phyloP scores from a whole-genome alignment of 2,797 vertebrate species.

The Coccyzus lansbergi region DNA sequence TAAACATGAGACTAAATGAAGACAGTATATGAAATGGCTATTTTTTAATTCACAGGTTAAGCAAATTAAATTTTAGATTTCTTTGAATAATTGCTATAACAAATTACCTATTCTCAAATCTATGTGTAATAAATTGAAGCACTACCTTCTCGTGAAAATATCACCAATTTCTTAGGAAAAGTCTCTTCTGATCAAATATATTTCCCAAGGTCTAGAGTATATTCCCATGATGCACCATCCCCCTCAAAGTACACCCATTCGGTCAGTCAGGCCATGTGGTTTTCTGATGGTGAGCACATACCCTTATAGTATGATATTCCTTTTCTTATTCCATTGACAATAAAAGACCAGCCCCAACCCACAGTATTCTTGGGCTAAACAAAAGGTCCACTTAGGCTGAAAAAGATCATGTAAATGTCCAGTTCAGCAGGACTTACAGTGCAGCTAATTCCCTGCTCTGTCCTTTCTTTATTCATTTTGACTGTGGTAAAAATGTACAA shows the following conservation, averaged over 20 bases:
- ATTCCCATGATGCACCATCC: background rate
- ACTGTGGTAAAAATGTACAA: background rate
- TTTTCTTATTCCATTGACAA: background rate
- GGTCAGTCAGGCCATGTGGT: accelerated
- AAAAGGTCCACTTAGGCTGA: background rate
- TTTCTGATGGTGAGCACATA: background rate
- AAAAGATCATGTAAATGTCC: background rate
- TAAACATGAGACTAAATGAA: background rate
- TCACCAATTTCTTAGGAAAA: background rate
- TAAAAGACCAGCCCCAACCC: too few species aligned
- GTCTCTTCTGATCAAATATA: background rate
- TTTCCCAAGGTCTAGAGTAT: background rate
- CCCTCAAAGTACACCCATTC: too few species aligned
- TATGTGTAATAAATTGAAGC: background rate
- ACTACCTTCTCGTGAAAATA: background rate
- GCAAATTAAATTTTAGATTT: background rate
- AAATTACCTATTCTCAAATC: background rate
- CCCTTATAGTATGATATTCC: background rate
- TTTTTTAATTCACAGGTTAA: background rate
- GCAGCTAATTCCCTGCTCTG: background rate
- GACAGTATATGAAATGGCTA: background rate
- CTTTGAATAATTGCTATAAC: background rate
- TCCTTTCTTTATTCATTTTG: background rate
- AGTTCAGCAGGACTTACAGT: background rate
- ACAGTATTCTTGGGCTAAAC: too few species aligned